Evolutionary conservation across 2,888 invertebrate species (phyloP).

Genomic region (Troides helena): DNA sequence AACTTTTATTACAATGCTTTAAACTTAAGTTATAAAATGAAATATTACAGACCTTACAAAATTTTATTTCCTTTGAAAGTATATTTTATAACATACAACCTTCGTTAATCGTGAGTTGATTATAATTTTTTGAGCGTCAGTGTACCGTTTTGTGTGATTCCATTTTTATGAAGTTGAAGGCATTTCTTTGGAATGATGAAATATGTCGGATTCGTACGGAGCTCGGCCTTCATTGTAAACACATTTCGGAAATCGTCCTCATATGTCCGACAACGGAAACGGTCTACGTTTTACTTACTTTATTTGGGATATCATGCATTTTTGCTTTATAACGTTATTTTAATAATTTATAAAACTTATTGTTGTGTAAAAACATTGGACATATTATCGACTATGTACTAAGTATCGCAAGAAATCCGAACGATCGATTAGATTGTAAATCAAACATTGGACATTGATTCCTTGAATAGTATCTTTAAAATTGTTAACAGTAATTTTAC

Average conservation of each 20-base stretch:
- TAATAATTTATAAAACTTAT: no score
- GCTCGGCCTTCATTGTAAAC: slow-evolving; percentile 72
- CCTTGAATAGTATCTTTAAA: no score
- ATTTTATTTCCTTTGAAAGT: no score
- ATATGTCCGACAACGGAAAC: slow-evolving; percentile 58
- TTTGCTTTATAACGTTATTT: slow-evolving; percentile 41
- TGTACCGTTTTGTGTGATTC: slow-evolving; percentile 59
- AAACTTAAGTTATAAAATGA: no score
- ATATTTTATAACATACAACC: not conserved
- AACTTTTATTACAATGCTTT: no score
- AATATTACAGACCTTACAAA: no score
- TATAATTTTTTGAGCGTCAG: slow-evolving; percentile 16
- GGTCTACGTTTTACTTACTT: slow-evolving; percentile 61
- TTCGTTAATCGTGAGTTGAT: not conserved
- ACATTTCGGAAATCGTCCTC: slow-evolving; percentile 73
- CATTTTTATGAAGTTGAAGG: slow-evolving; percentile 60
- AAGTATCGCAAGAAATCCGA: no score
- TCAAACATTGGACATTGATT: no score
- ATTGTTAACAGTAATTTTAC: no score
- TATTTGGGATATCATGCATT: slow-evolving; percentile 52
- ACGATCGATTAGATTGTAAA: no score
- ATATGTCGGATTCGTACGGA: slow-evolving; percentile 65
- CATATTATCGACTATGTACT: no score
- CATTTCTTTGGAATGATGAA: slow-evolving; percentile 73
- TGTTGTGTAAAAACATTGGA: no score